Conservation (phyloP, 2,797 vertebrate genomes). For the Hippoglossus hippoglossus region DNA sequence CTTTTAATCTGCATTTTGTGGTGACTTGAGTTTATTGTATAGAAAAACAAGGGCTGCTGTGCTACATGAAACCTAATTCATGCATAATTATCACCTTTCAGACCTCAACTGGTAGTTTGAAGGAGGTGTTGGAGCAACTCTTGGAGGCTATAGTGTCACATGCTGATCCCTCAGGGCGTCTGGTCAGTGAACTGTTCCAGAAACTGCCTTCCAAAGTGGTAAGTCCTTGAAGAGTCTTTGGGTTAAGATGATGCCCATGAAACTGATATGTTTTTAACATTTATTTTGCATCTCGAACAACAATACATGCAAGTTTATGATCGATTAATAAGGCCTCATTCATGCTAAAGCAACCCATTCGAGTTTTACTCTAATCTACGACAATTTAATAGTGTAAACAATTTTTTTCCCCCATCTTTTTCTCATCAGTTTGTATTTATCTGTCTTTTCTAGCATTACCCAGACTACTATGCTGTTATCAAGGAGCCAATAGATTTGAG, state of each 20-base stretch:
- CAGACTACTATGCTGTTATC: slow-evolving; percentile 99
- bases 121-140: slow-evolving; percentile 95
- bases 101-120: slow-evolving; percentile 91
- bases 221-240: slow-evolving; percentile 42
- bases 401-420: background rate
- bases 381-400: background rate
- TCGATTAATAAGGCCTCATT: background rate
- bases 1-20: background rate
- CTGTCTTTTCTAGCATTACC: slow-evolving; percentile 92
- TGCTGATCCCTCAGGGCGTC: slow-evolving; percentile 90
- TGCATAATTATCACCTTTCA: slow-evolving; percentile 58
- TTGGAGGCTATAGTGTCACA: slow-evolving; percentile 93
- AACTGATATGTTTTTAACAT: background rate
- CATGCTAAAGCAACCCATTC: too few species aligned
- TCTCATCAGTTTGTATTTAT: background rate
- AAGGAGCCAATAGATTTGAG: slow-evolving; percentile 99
- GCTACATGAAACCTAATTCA: background rate
- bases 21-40: background rate
- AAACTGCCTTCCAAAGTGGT: slow-evolving; percentile 99
- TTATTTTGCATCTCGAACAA: background rate
- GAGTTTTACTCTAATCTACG: too few species aligned
- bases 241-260: background rate
- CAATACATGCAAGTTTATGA: background rate
- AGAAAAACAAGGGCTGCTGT: background rate
- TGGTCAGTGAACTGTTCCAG: slow-evolving; percentile 98